Base-by-base conservation (phyloP, 64 coral and sea anemone species). In the Porites australiensis region DNA sequence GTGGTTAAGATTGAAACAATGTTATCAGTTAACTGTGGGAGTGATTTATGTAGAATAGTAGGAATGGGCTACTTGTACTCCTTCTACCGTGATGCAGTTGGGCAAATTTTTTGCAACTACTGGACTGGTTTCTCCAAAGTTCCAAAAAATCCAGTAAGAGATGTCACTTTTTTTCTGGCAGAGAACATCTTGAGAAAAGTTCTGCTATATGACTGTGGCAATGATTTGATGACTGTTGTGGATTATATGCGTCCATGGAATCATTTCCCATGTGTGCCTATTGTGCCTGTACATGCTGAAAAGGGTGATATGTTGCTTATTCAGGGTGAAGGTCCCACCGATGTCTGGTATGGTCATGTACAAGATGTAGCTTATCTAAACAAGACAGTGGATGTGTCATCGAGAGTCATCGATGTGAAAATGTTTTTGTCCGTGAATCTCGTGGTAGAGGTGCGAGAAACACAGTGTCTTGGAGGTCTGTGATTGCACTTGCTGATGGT, bases 261-360 rank as follows among this genome's bases (percentile, higher is more conserved):
- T 47, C 46, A 88, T 19, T 58, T 43, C 65, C 79, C 13, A 44
- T 84, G 15, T 83, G 65, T 59, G 22, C 49, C 58, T 74, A 77
- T 92, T 58, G 79, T 92, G 6, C 90, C 90, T 75, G 90, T 85
- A 5, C 52, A 92, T 75, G 21, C 73, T 14, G 79, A 75, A 64
- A 92, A 86, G 47, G 90, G 90, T 13, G 90, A 92, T 23, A 86
- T 92, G 90, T 47, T 92, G 18, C 90, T 86, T 62, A 64, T 92
- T 74, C 89, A 83, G 66, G 89, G 89, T 72, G 79, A 75, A 46
- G 59, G 64, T 37, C 20, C 49, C 47, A 82, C 13, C 13, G 88
- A 90, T 57, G 50, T 90, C 50, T 90, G 88, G 88, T 59, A 90
- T 57, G 77, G 88, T 52, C 76, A 90, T 90, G 88, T 90, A 22